phyloP scores from a whole-genome alignment of 2,797 vertebrate species.

The Anguilla marmorata region DNA sequence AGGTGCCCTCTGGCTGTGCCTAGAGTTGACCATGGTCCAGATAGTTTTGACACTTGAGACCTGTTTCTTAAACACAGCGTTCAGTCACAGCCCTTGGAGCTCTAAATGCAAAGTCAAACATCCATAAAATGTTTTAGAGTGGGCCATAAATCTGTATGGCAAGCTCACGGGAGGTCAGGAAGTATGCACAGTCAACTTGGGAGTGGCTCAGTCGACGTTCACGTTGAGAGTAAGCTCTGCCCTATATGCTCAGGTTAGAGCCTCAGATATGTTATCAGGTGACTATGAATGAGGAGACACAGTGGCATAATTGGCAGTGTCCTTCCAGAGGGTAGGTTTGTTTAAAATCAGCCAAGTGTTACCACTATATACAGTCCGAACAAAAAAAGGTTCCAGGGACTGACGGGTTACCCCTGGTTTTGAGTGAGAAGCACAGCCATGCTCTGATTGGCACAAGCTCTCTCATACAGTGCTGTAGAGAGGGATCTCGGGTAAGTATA shows the following conservation, averaged over 20 bases:
- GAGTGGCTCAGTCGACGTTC: not conserved
- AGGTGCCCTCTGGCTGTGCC: constrained; percentile 5
- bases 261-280: too few relatives aligned
- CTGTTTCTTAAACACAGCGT: constrained; percentile 33
- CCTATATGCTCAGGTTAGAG: not conserved
- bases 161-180: not conserved
- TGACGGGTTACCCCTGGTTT: not conserved
- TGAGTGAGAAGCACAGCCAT: not conserved
- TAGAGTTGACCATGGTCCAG: constrained; percentile 25
- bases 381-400: not conserved
- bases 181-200: not conserved
- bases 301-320: not conserved
- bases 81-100: constrained; percentile 12
- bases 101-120: not conserved
- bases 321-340: not conserved
- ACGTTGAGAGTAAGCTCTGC: not conserved
- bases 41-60: constrained; percentile 26
- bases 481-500: not conserved
- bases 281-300: too few relatives aligned
- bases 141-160: not conserved
- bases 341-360: not conserved
- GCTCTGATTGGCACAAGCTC: not conserved
- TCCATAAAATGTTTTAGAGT: constrained; percentile 8
- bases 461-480: not conserved
- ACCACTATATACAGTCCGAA: not conserved